These are phyloP conservation scores for Oscheius sp. DNA, from an alignment of 2,888 invertebrate species.

Conservation along the genomic window DNA sequence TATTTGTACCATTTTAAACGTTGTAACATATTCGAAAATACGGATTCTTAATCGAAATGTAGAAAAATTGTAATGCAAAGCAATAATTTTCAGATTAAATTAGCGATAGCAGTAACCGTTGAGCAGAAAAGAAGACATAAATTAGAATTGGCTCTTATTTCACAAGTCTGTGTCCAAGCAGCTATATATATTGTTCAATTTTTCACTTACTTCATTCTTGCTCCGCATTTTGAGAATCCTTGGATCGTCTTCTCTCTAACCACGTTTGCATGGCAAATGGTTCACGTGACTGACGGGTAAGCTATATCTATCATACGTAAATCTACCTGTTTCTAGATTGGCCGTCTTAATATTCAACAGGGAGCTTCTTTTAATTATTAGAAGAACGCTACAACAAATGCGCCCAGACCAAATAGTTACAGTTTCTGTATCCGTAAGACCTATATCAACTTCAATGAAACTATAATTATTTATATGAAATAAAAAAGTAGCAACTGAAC, in stretches of 20 bases:
- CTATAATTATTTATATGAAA: no score
- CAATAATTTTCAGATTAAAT: neutral
- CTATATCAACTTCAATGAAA: slow-evolving; percentile 6
- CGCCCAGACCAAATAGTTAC: neutral
- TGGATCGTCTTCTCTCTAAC: slow-evolving; percentile 18
- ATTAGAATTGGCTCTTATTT: slow-evolving; percentile 6
- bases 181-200: slow-evolving; percentile 17
- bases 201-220: slow-evolving; percentile 4
- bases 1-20: neutral
- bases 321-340: neutral
- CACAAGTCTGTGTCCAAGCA: slow-evolving; percentile 17
- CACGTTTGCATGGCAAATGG: slow-evolving; percentile 18
- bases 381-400: neutral
- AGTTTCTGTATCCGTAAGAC: neutral
- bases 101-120: neutral
- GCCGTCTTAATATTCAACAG: slow-evolving; percentile 9
- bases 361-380: neutral
- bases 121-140: slow-evolving; percentile 2
- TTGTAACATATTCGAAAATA: slow-evolving; percentile 5
- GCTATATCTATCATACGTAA: neutral
- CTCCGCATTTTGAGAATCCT: neutral
- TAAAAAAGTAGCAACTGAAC: no score
- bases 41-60: slow-evolving; percentile 2
- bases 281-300: slow-evolving; percentile 16
- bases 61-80: neutral